Evolutionary conservation across 1,140 invertebrate species (phyloP), one percentile per base, ranked within the genome.

Genomic region (Platyscapa corneri): DNA sequence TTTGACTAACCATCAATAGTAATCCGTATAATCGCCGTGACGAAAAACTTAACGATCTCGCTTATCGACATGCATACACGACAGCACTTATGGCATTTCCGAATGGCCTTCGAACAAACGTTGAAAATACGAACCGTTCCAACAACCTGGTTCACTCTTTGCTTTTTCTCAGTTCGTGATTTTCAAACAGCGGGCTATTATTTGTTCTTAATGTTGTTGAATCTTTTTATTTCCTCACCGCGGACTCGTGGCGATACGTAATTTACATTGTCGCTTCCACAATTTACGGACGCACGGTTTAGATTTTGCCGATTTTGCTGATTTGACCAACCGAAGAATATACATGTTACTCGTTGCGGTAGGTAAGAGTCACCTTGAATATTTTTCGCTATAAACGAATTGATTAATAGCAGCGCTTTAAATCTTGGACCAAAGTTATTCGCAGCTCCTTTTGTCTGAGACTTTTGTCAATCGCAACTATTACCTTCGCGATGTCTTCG

Each of bases 21-120:
- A 46, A n/a, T 75, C 34, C 67, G n/a, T 75, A 30, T 34, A 77
- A 77, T 77, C 75, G 32, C 23, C 39, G 32, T 42, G 37, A 65
- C 32, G 34, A 79, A 60, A 79, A 64, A 79, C n/a, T 79, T 79
- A 78, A 78, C 56, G 77, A 79, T 79, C 80, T 60, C 70, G 72
- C 78, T 83, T 56, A 42, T 78, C 39, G 49, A 67, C 37, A 65
- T 34, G 60, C 70, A n/a, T 70, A 74, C 85, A 75, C 34, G 42
- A 56, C 30, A 0, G 23, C 20, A 79, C 18, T 60, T 39, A 77
- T 30, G 3, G 27, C 32, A 79, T 64, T 60, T 39, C 34, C n/a
- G 39, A 79, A 18, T 30, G 77, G 18, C 56, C 56, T 79, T 79
- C 34, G 34, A 1, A 1, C 42, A 65, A 64, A 79, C 0, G 34